A percentile compares a stretch with the other conserved stretches of the same genome.
phyloP scores from a whole-genome alignment of 2,113 vertebrate species.

The Colinus virginianus region DNA sequence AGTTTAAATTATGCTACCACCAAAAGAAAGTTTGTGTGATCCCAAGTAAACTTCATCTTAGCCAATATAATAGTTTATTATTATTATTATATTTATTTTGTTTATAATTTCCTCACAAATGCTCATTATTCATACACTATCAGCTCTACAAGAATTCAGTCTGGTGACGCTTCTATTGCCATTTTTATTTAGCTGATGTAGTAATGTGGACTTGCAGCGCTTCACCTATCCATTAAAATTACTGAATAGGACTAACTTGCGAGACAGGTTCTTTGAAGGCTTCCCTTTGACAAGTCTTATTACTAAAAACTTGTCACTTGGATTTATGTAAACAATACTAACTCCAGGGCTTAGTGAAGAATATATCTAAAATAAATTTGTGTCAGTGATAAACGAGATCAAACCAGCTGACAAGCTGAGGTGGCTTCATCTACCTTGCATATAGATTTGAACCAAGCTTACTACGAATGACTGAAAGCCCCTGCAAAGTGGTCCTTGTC shows the following conservation, averaged over 20 bases:
- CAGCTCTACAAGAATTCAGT: neutral
- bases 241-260: neutral
- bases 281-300: neutral
- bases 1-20: neutral
- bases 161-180: neutral
- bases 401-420: neutral
- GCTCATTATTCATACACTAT: neutral
- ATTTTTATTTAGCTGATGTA: neutral
- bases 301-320: neutral
- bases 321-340: neutral
- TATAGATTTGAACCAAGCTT: neutral
- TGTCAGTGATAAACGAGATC: neutral
- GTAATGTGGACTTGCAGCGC: neutral
- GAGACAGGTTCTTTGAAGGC: neutral
- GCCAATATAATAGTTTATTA: neutral
- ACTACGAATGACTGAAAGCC: neutral
- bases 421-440: neutral
- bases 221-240: neutral
- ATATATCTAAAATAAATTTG: neutral
- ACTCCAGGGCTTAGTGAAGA: neutral
- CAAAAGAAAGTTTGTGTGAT: neutral
- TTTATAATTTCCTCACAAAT: neutral
- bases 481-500: neutral
- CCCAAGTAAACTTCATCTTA: neutral
- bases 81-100: neutral